These are phyloP conservation scores for Caenorhabditis remanei DNA, from an alignment of 1,140 invertebrate genomes.

Conservation along the genomic window DNA sequence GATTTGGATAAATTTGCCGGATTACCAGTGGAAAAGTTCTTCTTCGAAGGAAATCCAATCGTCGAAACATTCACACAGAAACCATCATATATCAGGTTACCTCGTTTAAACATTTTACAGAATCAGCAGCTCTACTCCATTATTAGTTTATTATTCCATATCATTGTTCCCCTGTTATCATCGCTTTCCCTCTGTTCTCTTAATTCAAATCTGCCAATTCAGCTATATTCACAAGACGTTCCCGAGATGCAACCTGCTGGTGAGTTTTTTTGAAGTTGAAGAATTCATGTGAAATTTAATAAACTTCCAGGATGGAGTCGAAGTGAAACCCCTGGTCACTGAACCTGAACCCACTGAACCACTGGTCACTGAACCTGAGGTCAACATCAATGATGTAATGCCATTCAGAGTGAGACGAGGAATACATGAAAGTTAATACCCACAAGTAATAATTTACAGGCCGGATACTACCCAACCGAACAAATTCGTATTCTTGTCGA, in stretches of 20 bases:
- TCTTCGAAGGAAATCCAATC: constrained; percentile 44
- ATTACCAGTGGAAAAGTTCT: neutral
- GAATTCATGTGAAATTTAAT: neutral
- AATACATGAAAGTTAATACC: neutral
- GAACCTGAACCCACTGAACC: too few species aligned
- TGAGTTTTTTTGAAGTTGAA: neutral
- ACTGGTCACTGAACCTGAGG: too few species aligned
- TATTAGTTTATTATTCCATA: neutral
- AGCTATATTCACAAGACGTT: constrained; percentile 42
- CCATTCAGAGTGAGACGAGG: constrained; percentile 29
- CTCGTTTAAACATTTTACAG: constrained; percentile 17
- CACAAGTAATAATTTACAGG: constrained; percentile 1
- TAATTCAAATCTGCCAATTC: neutral
- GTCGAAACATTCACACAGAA: constrained; percentile 33
- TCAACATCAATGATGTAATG: constrained; percentile 40
- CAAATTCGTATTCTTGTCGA: constrained; percentile 53
- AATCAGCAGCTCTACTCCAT: neutral
- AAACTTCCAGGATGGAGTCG: constrained; percentile 49
- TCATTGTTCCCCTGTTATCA: neutral
- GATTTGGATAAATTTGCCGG: constrained; percentile 9
- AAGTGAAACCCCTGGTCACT: constrained; percentile 32
- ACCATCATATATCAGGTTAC: constrained; percentile 48
- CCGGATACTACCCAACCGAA: constrained; percentile 47
- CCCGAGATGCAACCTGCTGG: constrained; percentile 33
- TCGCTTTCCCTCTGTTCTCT: neutral